Percentiles rank a stretch among this genome's conserved stretches.
Conservation (phyloP, 2,113 vertebrate genomes). For the Sarotherodon lohbergeri region DNA sequence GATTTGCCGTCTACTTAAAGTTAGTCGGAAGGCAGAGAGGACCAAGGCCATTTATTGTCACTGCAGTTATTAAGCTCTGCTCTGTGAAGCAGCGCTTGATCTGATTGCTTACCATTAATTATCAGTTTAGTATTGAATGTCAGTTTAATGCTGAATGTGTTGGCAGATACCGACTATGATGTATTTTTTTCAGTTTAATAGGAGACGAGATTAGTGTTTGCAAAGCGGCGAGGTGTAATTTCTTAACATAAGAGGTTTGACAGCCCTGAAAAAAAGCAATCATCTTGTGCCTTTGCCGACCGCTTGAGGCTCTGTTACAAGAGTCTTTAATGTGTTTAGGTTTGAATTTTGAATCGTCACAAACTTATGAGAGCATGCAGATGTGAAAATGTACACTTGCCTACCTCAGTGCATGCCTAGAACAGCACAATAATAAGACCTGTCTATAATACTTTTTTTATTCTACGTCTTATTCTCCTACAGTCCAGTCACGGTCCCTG, state of each 20-base stretch:
- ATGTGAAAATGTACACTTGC: not conserved
- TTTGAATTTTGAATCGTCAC: not conserved
- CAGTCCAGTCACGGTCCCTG: constrained; percentile 93
- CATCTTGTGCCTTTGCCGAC: not conserved
- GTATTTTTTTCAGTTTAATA: not conserved
- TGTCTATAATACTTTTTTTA: not conserved
- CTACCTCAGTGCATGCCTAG: not conserved
- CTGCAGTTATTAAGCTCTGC: not conserved
- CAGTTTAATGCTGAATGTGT: not conserved
- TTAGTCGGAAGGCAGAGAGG: not conserved
- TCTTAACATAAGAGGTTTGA: constrained; percentile 4
- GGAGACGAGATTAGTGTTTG: not conserved
- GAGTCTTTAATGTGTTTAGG: not conserved
- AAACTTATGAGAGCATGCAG: not conserved
- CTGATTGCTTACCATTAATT: not conserved
- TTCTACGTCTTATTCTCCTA: not conserved
- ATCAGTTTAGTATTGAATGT: not conserved
- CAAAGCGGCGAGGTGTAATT: constrained; percentile 2
- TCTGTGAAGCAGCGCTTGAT: not conserved
- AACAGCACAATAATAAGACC: not conserved
- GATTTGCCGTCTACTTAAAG: not conserved
- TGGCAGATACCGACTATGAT: not conserved
- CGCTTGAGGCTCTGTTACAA: not conserved
- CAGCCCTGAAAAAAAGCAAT: not conserved
- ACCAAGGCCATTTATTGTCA: not conserved